Evolutionary conservation across 2,113 vertebrate genomes (phyloP).

Genomic region (Gallinago undulata): DNA sequence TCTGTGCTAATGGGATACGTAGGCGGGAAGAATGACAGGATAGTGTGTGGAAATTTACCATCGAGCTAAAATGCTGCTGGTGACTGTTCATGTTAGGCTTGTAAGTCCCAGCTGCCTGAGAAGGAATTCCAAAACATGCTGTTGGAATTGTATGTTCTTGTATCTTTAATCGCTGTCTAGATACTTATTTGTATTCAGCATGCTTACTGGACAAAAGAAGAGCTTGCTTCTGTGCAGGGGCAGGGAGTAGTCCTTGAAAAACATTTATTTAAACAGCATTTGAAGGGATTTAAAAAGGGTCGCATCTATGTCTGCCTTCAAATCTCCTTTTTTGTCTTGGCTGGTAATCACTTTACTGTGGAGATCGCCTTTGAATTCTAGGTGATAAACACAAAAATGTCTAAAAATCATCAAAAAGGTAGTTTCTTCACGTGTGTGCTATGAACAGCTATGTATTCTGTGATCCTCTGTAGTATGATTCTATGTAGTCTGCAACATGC

Average conservation of each 20-base stretch:
- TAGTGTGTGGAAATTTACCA: neutral
- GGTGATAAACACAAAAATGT: neutral
- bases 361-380: neutral
- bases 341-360: neutral
- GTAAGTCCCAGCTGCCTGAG: neutral
- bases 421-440: neutral
- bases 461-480: neutral
- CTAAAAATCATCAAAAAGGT: neutral
- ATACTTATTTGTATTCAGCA: neutral
- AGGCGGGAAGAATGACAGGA: neutral
- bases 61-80: neutral
- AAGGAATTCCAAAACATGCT: neutral
- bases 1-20: neutral
- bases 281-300: neutral
- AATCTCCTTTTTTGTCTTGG: neutral
- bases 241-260: neutral
- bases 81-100: neutral
- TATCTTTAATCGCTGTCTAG: neutral
- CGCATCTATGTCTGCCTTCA: neutral
- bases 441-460: fast-evolving
- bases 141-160: neutral
- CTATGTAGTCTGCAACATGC: neutral
- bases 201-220: neutral
- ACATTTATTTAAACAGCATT: neutral
- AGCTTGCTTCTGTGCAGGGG: neutral